Evolutionary conservation across 2,797 vertebrate genomes (phyloP).

Genomic region (Liasis olivaceus): DNA sequence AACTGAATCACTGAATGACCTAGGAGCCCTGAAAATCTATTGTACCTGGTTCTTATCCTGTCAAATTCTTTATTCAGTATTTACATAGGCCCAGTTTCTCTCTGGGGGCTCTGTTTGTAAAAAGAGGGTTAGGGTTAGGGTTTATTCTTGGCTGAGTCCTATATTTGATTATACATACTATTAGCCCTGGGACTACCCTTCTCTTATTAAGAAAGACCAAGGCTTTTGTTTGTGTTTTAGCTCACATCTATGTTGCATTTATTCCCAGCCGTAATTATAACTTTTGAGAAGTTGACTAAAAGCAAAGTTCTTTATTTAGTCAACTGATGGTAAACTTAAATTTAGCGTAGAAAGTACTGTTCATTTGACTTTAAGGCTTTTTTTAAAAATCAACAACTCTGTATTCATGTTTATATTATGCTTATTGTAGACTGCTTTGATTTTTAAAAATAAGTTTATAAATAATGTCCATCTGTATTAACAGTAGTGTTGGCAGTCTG

Average conservation of each 20-base stretch:
- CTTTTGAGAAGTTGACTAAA: neutral
- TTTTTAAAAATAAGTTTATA: constrained; percentile 5
- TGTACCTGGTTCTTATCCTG: neutral
- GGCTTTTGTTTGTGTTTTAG: neutral
- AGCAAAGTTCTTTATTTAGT: neutral
- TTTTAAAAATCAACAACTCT: neutral
- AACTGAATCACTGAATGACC: neutral
- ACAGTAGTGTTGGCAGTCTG: constrained; percentile 24
- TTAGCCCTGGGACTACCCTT: neutral
- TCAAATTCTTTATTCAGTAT: neutral
- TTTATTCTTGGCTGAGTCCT: neutral
- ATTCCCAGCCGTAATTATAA: neutral
- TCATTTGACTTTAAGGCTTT: neutral
- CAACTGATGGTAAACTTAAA: neutral
- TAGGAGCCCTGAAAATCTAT: neutral
- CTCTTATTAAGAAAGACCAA: neutral
- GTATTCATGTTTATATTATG: neutral
- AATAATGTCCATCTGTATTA: neutral
- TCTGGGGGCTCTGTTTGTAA: neutral
- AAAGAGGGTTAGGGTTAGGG: neutral
- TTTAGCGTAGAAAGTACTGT: neutral
- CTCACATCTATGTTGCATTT: neutral
- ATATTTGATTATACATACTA: neutral
- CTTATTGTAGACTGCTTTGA: neutral
- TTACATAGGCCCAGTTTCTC: neutral